Percentiles rank a stretch among this genome's conserved stretches.
Evolutionary conservation across 2,888 invertebrate species (phyloP).

Genomic region (Brenthis hecate): DNA sequence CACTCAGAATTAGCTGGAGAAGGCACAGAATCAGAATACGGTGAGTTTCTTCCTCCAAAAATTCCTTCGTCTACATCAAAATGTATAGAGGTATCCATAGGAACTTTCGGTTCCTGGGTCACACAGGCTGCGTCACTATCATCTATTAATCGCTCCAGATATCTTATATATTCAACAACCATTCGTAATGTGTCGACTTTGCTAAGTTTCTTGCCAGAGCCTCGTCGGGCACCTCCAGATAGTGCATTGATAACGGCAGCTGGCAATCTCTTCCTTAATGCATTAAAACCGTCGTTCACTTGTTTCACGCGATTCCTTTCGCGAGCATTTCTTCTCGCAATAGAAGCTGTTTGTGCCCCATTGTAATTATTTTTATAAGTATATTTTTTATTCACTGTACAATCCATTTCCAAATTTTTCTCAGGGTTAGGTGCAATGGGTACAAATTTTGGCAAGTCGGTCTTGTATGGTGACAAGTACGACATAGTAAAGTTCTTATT

Average conservation of each 20-base stretch:
- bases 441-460: conserved; percentile 62
- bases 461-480: conserved; percentile 46
- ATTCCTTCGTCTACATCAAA: conserved; percentile 69
- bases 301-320: conserved; percentile 97
- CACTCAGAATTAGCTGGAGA: conserved; percentile 87
- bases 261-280: conserved; percentile 92
- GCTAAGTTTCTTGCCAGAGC: conserved; percentile 91
- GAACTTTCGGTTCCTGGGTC: conserved; percentile 38
- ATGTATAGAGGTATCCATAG: conserved; percentile 44
- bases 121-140: conserved; percentile 84
- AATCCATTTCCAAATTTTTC: conserved; percentile 55
- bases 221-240: conserved; percentile 85
- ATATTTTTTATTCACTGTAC: conserved; percentile 83
- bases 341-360: conserved; percentile 89
- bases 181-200: conserved; percentile 95
- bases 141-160: conserved; percentile 89
- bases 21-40: conserved; percentile 78
- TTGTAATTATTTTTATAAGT: conserved; percentile 83
- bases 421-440: conserved; percentile 81
- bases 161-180: conserved; percentile 95
- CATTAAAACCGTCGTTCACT: conserved; percentile 96
- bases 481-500: conserved; percentile 43
- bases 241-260: conserved; percentile 88
- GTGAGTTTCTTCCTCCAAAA: conserved; percentile 59
- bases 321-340: conserved; percentile 95